These are phyloP conservation scores for Intellagama lesueurii DNA, from an alignment of 2,797 vertebrate species.

Conservation along the genomic window DNA sequence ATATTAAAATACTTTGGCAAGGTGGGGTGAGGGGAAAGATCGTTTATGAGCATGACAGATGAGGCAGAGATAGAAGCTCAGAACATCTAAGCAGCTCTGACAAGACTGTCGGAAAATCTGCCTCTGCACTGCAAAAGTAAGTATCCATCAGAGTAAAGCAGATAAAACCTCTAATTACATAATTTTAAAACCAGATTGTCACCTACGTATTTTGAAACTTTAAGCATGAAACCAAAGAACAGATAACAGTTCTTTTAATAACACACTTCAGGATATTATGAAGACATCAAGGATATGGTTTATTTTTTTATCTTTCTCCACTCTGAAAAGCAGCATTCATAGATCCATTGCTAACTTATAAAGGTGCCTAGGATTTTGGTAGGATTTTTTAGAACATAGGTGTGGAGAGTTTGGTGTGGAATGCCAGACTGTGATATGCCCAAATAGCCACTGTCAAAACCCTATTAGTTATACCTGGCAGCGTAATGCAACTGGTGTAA, in stretches of 20 bases:
- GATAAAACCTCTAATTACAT: slow-evolving; percentile 1
- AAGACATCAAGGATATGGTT: neutral
- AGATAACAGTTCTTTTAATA: slow-evolving; percentile 30
- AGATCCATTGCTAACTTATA: too few species aligned
- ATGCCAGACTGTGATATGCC: neutral
- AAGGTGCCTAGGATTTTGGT: too few species aligned
- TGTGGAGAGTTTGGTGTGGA: neutral
- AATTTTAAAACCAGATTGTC: slow-evolving; percentile 21
- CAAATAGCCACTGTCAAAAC: neutral
- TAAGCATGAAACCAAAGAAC: slow-evolving; percentile 33
- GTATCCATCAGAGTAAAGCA: neutral
- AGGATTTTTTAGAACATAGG: too few species aligned
- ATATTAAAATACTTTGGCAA: neutral
- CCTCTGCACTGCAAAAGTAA: neutral
- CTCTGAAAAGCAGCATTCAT: neutral
- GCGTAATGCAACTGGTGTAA: neutral
- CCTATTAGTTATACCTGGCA: too few species aligned
- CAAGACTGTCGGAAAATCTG: neutral
- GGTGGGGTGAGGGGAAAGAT: neutral
- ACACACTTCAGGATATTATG: neutral
- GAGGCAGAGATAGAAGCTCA: slow-evolving; percentile 33
- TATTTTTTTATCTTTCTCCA: too few species aligned
- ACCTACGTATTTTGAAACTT: slow-evolving; percentile 12
- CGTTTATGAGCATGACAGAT: neutral
- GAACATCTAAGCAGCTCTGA: slow-evolving; percentile 7